Percentiles rank a stretch among this genome's conserved stretches.
Conservation (phyloP, 2,888 invertebrate species). For the Chrysolina oricalcia region DNA sequence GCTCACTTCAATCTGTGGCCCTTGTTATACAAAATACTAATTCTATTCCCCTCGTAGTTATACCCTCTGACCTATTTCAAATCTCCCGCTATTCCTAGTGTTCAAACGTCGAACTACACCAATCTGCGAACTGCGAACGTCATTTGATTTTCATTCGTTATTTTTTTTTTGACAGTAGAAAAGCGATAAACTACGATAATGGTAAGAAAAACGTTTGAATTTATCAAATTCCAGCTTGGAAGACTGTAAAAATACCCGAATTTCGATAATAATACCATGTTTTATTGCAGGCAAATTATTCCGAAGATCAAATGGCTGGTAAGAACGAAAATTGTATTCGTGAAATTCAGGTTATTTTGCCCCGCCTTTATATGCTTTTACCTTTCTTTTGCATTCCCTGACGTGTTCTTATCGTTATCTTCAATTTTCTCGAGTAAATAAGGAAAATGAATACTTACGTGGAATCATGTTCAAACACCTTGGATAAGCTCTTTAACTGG, state of each 20-base stretch:
- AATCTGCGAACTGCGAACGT: conserved; percentile 50
- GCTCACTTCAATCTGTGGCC: too few species aligned
- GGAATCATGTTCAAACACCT: not conserved
- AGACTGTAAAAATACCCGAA: not conserved
- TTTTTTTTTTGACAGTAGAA: conserved; percentile 61
- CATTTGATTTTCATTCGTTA: conserved; percentile 44
- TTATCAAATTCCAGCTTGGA: not conserved
- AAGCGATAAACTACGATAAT: conserved; percentile 57
- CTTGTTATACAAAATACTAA: not conserved
- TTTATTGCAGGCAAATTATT: conserved; percentile 85
- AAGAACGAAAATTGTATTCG: conserved; percentile 78
- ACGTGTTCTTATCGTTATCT: conserved; percentile 10
- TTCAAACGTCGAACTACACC: conserved; percentile 46
- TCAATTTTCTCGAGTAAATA: not conserved
- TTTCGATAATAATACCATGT: conserved; percentile 34
- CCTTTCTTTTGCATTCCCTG: conserved; percentile 59
- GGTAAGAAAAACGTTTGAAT: conserved; percentile 56
- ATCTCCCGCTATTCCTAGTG: conserved; percentile 51
- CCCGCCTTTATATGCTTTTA: conserved; percentile 66
- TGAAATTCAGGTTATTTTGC: conserved; percentile 70
- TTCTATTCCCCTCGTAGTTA: conserved; percentile 9
- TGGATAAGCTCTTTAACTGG: conserved; percentile 6
- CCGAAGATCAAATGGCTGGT: conserved; percentile 95
- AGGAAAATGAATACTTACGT: not conserved
- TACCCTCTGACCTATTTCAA: conserved; percentile 43